Evolutionary conservation across 2,888 invertebrate genomes (phyloP).

Genomic region (Bruchidius siliquastri): DNA sequence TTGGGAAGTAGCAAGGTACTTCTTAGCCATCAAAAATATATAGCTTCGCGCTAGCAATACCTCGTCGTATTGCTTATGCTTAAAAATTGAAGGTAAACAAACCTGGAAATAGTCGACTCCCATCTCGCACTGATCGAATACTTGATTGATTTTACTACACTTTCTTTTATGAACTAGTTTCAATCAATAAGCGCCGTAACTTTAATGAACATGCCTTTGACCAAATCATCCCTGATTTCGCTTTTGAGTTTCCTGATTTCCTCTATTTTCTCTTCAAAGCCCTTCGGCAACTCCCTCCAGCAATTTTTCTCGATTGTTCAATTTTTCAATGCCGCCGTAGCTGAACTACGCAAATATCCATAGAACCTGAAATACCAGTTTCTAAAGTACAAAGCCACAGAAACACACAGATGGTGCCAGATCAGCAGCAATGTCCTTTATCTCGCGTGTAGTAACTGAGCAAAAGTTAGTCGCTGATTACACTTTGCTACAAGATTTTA

Average conservation of each 20-base stretch:
- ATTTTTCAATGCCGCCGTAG: background rate
- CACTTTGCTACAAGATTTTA: too few species aligned
- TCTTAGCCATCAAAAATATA: too few species aligned
- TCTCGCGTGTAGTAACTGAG: background rate
- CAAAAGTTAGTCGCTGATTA: too few species aligned
- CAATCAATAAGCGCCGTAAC: background rate
- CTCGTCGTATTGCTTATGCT: too few species aligned
- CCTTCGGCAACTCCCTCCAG: background rate
- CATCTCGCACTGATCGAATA: too few species aligned
- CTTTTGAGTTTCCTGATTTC: background rate
- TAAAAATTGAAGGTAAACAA: too few species aligned
- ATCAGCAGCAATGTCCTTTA: background rate
- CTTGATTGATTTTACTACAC: background rate
- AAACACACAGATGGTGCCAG: background rate
- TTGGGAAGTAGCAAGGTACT: too few species aligned
- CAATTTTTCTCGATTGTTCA: background rate
- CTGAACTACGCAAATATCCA: background rate
- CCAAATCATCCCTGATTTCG: background rate
- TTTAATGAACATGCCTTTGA: background rate
- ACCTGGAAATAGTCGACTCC: too few species aligned
- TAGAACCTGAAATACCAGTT: background rate
- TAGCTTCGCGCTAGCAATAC: too few species aligned
- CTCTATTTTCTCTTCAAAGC: background rate
- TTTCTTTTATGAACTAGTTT: background rate
- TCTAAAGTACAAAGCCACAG: background rate